Percentiles rank a stretch among this genome's conserved stretches.
These are phyloP conservation scores for Drosophila phalerata DNA, from an alignment of 2,888 invertebrate genomes.

Conservation along the genomic window DNA sequence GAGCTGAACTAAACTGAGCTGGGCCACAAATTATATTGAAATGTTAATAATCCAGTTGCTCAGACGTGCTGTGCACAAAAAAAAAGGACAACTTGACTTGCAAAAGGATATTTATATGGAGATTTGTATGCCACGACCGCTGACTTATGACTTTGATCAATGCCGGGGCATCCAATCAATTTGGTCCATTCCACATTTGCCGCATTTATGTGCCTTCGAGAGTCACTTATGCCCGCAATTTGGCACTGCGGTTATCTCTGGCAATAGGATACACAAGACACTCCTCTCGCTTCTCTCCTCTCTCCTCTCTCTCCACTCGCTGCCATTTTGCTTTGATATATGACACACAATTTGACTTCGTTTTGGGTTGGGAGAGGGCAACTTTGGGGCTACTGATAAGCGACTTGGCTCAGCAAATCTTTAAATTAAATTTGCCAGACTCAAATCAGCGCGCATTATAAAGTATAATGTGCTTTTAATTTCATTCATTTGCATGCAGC, in stretches of 20 bases:
- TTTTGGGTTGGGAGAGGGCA: conserved; percentile 11
- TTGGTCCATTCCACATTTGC: conserved; percentile 50
- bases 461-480: conserved; percentile 81
- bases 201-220: conserved; percentile 69
- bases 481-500: conserved; percentile 78
- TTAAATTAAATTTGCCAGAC: conserved; percentile 72
- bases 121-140: conserved; percentile 72
- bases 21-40: conserved; percentile 77
- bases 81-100: conserved; percentile 73
- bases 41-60: conserved; percentile 82
- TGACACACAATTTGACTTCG: conserved; percentile 45
- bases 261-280: conserved; percentile 24
- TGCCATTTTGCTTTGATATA: conserved; percentile 51
- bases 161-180: conserved; percentile 66
- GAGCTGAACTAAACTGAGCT: too few species aligned
- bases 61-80: conserved; percentile 67
- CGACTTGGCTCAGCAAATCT: conserved; percentile 62
- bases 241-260: conserved; percentile 72
- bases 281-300: neutral
- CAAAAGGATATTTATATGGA: conserved; percentile 80
- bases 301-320: neutral
- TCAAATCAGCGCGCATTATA: conserved; percentile 78
- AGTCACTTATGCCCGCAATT: conserved; percentile 80
- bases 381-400: conserved; percentile 33
- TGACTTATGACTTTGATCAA: conserved; percentile 83